phyloP scores from a whole-genome alignment of 2,888 invertebrate genomes.

The Schizotus pectinicornis region DNA sequence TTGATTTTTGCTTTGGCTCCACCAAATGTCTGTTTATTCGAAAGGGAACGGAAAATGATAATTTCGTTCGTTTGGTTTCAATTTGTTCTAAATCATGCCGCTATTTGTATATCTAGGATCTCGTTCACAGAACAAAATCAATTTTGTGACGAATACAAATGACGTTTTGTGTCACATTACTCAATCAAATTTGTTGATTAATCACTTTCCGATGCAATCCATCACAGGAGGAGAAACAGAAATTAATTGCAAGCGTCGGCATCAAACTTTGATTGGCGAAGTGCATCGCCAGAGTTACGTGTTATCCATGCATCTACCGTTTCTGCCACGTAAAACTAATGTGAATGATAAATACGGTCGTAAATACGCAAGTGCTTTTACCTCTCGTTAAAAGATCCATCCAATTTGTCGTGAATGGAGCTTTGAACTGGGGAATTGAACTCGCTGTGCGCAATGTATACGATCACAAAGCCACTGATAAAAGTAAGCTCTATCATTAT shows the following conservation, averaged over 20 bases:
- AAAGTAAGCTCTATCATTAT: slow-evolving; percentile 25
- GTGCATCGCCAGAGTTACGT: too few relatives aligned
- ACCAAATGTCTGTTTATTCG: slow-evolving; percentile 14
- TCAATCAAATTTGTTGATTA: slow-evolving; percentile 18
- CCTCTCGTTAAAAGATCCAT: slow-evolving; percentile 4
- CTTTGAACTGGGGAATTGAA: background rate
- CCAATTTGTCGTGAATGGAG: slow-evolving; percentile 9
- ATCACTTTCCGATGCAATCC: slow-evolving; percentile 1
- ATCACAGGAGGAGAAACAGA: background rate
- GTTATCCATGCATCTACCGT: too few relatives aligned
- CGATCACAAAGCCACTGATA: slow-evolving; percentile 20
- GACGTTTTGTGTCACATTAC: slow-evolving; percentile 19
- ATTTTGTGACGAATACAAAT: slow-evolving; percentile 25
- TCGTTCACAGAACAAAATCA: slow-evolving; percentile 16
- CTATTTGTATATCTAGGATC: too few relatives aligned
- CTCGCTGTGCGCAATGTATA: background rate
- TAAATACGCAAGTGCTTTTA: background rate
- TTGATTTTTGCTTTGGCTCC: slow-evolving; percentile 23
- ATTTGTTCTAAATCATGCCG: too few relatives aligned
- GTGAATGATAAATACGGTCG: too few relatives aligned
- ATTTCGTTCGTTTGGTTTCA: too few relatives aligned
- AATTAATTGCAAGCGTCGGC: too few relatives aligned
- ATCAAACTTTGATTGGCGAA: too few relatives aligned
- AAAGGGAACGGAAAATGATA: too few relatives aligned
- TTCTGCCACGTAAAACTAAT: too few relatives aligned